These are phyloP conservation scores for Mus caroli DNA, from an alignment of 2,797 vertebrate genomes.

Conservation along the genomic window DNA sequence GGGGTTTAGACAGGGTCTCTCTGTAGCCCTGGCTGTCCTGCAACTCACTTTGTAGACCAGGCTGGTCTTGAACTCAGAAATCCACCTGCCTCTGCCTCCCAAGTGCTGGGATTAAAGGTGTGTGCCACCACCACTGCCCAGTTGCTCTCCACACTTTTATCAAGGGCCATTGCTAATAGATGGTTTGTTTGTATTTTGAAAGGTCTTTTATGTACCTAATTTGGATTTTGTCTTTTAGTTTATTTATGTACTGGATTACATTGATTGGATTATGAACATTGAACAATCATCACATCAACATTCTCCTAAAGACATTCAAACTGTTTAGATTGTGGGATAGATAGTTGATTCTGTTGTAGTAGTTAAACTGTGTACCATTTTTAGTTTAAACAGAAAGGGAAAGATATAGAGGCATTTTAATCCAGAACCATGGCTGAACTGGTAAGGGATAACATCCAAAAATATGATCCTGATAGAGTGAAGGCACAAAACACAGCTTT, in stretches of 20 bases:
- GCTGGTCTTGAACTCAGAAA: no score
- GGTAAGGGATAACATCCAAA: background rate
- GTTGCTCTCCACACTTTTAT: background rate
- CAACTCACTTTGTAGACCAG: no score
- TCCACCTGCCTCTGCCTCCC: no score
- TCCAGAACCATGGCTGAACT: background rate
- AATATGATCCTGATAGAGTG: background rate
- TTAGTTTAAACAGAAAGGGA: background rate
- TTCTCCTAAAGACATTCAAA: background rate
- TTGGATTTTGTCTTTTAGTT: background rate
- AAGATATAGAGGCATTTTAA: background rate
- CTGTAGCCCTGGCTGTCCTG: no score
- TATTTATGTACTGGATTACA: background rate
- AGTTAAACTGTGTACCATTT: background rate
- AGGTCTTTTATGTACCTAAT: background rate
- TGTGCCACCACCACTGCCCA: no score
- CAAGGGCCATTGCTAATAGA: background rate
- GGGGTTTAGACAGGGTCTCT: no score
- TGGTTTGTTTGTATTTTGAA: background rate
- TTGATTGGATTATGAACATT: background rate
- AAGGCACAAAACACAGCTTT: background rate
- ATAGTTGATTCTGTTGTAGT: background rate
- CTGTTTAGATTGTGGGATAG: background rate
- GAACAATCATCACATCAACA: background rate
- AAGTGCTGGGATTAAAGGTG: no score